Percentiles rank a stretch among this genome's conserved stretches.
These are phyloP conservation scores for Dysdera silvatica DNA, from an alignment of 1,140 invertebrate species.

Conservation along the genomic window DNA sequence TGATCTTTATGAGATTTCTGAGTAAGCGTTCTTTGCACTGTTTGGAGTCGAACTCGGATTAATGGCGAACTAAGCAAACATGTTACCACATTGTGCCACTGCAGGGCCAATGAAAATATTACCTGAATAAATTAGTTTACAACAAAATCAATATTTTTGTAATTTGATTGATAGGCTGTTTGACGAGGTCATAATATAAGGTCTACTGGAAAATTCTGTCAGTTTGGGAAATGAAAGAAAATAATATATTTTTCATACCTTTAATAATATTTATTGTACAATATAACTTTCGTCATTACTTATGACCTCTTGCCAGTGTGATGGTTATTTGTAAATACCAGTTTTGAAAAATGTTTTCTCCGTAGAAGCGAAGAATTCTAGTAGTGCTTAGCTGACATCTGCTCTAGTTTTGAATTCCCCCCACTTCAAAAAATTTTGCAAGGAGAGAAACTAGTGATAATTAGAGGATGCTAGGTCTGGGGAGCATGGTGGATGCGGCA, in stretches of 20 bases:
- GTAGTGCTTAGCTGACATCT: conserved; percentile 11
- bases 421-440: conserved; percentile 24
- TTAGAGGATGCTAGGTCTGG: conserved; percentile 40
- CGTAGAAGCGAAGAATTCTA: not conserved
- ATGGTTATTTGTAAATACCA: conserved; percentile 11
- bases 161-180: too few relatives aligned
- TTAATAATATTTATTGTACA: conserved; percentile 11
- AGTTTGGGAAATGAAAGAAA: not conserved
- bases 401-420: conserved; percentile 32
- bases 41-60: too few relatives aligned
- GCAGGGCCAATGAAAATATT: too few relatives aligned
- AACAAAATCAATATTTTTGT: too few relatives aligned
- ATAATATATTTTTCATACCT: conserved; percentile 4
- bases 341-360: not conserved
- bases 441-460: conserved; percentile 37
- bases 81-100: too few relatives aligned
- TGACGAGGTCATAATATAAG: not conserved
- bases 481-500: conserved; percentile 45
- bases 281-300: conserved; percentile 7
- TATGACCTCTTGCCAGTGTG: conserved; percentile 1
- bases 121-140: too few relatives aligned
- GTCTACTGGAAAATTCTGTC: not conserved
- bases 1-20: too few relatives aligned
- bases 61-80: too few relatives aligned
- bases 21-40: too few relatives aligned